These are phyloP conservation scores for Ennomos erosarius DNA, from an alignment of 2,888 invertebrate genomes.

Conservation along the genomic window DNA sequence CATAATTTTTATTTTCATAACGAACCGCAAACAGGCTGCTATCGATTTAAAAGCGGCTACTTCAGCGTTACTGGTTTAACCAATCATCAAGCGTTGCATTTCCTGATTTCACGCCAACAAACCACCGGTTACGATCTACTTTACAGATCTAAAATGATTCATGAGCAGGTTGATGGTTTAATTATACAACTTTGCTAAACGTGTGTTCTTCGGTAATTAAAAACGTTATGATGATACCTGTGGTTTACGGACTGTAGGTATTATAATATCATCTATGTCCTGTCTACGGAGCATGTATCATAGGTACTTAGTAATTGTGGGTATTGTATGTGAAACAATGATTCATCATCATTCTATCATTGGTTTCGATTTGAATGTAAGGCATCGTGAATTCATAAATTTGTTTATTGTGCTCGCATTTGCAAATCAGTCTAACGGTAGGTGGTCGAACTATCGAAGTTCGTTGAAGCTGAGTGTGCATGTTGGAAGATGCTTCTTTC, in stretches of 20 bases:
- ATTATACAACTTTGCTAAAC: conserved; percentile 38
- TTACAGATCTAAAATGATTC: conserved; percentile 52
- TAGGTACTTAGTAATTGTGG: no score
- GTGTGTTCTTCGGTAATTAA: conserved; percentile 3
- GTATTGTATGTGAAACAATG: conserved; percentile 15
- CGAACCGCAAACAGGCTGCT: conserved; percentile 41
- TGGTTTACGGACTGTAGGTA: no score
- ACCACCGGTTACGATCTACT: conserved; percentile 56
- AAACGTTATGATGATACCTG: background rate
- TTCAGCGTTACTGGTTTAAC: conserved; percentile 54
- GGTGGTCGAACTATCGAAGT: conserved; percentile 43
- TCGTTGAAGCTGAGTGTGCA: conserved; percentile 53
- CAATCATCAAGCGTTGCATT: conserved; percentile 60
- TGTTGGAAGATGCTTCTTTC: conserved; percentile 42
- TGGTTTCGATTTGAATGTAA: conserved; percentile 20
- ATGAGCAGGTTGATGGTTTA: conserved; percentile 42
- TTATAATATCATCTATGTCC: no score
- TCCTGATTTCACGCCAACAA: conserved; percentile 64
- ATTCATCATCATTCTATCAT: conserved; percentile 15
- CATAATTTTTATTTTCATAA: conserved; percentile 41
- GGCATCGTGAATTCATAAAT: conserved; percentile 32
- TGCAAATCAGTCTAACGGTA: conserved; percentile 39
- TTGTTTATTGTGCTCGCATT: conserved; percentile 35
- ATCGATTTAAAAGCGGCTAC: conserved; percentile 50
- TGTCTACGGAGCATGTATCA: no score